Conservation (phyloP, 2,797 vertebrate genomes). For the Adrianichthys oophorus region DNA sequence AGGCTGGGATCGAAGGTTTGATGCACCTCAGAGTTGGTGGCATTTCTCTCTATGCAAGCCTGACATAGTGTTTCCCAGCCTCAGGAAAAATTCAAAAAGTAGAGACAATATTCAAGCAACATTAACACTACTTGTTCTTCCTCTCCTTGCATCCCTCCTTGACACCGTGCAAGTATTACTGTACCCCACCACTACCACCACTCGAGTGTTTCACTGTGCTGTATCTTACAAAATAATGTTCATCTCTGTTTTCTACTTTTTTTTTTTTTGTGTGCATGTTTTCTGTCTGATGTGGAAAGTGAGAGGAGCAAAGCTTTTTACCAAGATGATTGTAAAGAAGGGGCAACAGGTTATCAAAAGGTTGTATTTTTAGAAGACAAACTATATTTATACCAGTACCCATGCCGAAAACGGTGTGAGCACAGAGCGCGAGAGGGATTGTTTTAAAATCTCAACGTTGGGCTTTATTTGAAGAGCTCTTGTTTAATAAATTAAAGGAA, state of each 20-base stretch:
- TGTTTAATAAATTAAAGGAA: constrained; percentile 52
- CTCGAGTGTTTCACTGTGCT: constrained; percentile 62
- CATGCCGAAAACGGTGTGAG: constrained; percentile 57
- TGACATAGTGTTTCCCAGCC: constrained; percentile 66
- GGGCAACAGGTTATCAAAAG: constrained; percentile 57
- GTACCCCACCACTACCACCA: constrained; percentile 42
- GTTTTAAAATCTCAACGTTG: constrained; percentile 75
- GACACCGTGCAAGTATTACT: constrained; percentile 40
- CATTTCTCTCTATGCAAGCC: constrained; percentile 64
- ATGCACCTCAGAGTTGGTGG: constrained; percentile 71
- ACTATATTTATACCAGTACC: constrained; percentile 79
- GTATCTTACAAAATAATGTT: constrained; percentile 46
- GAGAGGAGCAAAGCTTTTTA: constrained; percentile 57
- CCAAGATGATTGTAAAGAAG: constrained; percentile 60
- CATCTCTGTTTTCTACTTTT: constrained; percentile 42
- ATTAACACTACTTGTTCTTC: constrained; percentile 62
- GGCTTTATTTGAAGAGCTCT: constrained; percentile 63
- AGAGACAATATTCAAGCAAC: constrained; percentile 27
- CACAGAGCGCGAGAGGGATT: constrained; percentile 68
- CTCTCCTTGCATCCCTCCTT: constrained; percentile 47
- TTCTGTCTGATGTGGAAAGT: constrained; percentile 51
- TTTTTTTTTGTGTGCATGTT: constrained; percentile 33
- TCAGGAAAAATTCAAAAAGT: constrained; percentile 34
- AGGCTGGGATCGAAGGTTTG: constrained; percentile 22
- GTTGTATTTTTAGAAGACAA: constrained; percentile 74